Conservation (phyloP, 2,797 vertebrate species). For the Sparus aurata region DNA sequence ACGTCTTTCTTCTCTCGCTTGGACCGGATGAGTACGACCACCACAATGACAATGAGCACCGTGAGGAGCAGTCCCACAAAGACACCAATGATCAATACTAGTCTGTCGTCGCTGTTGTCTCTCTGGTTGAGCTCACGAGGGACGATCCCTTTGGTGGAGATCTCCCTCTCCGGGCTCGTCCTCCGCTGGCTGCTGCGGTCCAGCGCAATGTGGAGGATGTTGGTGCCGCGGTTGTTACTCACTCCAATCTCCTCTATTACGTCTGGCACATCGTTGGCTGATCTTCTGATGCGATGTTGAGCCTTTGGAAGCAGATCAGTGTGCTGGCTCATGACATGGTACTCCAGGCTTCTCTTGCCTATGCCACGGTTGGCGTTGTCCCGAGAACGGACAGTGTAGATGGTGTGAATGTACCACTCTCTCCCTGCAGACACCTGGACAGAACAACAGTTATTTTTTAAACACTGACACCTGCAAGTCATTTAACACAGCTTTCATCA, state of each 20-base stretch:
- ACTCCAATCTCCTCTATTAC: conserved; percentile 74
- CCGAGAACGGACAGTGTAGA: conserved; percentile 84
- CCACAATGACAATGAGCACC: conserved; percentile 80
- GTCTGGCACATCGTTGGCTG: conserved; percentile 50
- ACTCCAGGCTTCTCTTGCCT: conserved; percentile 87
- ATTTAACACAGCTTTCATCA: conserved; percentile 8
- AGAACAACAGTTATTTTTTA: conserved; percentile 8
- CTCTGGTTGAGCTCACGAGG: conserved; percentile 83
- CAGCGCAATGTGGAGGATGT: conserved; percentile 85
- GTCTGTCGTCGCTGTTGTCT: conserved; percentile 67
- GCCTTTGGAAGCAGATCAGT: conserved; percentile 32
- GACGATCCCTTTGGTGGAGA: conserved; percentile 75
- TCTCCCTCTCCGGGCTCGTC: conserved; percentile 71
- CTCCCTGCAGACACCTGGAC: conserved; percentile 85
- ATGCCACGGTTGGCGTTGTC: conserved; percentile 85
- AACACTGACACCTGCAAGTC: not conserved
- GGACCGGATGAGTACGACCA: conserved; percentile 79
- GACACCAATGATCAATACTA: conserved; percentile 84
- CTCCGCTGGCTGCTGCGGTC: conserved; percentile 74
- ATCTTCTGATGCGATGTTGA: conserved; percentile 58
- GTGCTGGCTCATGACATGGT: conserved; percentile 64
- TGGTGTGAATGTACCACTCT: conserved; percentile 88
- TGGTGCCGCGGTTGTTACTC: conserved; percentile 86
- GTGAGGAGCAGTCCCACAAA: conserved; percentile 85
- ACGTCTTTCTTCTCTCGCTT: conserved; percentile 81